These are phyloP conservation scores for Bubo bubo DNA, from an alignment of 2,113 vertebrate genomes.

Conservation along the genomic window DNA sequence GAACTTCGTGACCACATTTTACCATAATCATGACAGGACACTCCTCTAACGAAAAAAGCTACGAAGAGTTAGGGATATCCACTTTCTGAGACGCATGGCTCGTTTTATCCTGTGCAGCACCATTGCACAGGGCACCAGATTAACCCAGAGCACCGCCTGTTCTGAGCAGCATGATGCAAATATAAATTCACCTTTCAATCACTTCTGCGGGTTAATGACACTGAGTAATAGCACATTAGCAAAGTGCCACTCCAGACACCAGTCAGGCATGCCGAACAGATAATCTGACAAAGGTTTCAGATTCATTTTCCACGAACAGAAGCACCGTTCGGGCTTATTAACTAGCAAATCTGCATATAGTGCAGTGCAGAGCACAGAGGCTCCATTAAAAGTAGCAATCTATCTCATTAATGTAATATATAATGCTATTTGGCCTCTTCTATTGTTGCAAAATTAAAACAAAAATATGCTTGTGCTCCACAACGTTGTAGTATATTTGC, in stretches of 20 bases:
- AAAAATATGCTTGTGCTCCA: background rate
- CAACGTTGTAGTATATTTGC: slow-evolving; percentile 45
- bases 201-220: slow-evolving; percentile 80
- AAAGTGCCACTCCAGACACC: slow-evolving; percentile 79
- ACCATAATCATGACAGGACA: background rate
- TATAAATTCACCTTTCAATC: slow-evolving; percentile 82
- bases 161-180: slow-evolving; percentile 62
- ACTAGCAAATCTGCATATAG: slow-evolving; percentile 77
- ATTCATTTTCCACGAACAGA: slow-evolving; percentile 82
- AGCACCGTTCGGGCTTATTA: slow-evolving; percentile 81
- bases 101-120: slow-evolving; percentile 11
- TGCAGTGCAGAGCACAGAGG: slow-evolving; percentile 37
- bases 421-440: slow-evolving; percentile 69
- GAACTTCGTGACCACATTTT: background rate
- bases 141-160: slow-evolving; percentile 35
- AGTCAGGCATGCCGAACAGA: slow-evolving; percentile 82
- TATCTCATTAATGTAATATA: slow-evolving; percentile 80
- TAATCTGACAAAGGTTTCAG: slow-evolving; percentile 78
- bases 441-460: slow-evolving; percentile 62
- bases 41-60: background rate
- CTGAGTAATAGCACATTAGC: slow-evolving; percentile 85
- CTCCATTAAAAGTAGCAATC: slow-evolving; percentile 75
- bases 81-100: background rate
- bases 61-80: background rate
- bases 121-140: slow-evolving; percentile 45